phyloP scores from a whole-genome alignment of 2,888 invertebrate species.

The Griposia aprilina region DNA sequence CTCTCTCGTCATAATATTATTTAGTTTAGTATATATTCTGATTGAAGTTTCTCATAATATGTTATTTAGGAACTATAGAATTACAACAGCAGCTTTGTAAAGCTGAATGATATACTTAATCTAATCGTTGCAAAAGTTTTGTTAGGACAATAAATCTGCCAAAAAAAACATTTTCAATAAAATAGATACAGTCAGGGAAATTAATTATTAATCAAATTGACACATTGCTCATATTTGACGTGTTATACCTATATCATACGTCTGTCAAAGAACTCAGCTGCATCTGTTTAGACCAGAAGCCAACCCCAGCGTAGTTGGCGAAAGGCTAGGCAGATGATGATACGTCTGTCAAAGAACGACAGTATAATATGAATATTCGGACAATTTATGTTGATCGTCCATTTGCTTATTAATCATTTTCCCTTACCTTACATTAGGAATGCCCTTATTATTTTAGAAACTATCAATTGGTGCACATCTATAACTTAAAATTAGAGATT shows the following conservation, averaged over 20 bases:
- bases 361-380: neutral
- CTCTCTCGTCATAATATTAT: slow-evolving; percentile 15
- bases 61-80: slow-evolving; percentile 50
- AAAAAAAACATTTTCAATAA: neutral
- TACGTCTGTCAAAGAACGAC: neutral
- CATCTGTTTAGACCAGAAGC: neutral
- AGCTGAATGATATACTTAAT: slow-evolving; percentile 8
- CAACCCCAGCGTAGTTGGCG: neutral
- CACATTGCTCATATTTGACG: no score
- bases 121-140: neutral
- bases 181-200: neutral
- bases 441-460: neutral
- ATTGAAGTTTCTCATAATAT: slow-evolving; percentile 16
- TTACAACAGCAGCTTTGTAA: neutral
- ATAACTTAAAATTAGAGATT: neutral
- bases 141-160: neutral
- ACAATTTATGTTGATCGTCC: neutral
- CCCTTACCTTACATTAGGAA: neutral
- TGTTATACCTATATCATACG: neutral
- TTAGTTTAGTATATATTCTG: slow-evolving; percentile 6
- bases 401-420: neutral
- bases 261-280: neutral
- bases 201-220: neutral
- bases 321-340: neutral
- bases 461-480: neutral